A percentile compares a stretch with the other conserved stretches of the same genome.
These are phyloP conservation scores for Gymnarchus niloticus DNA, from an alignment of 2,113 vertebrate species.

Conservation along the genomic window DNA sequence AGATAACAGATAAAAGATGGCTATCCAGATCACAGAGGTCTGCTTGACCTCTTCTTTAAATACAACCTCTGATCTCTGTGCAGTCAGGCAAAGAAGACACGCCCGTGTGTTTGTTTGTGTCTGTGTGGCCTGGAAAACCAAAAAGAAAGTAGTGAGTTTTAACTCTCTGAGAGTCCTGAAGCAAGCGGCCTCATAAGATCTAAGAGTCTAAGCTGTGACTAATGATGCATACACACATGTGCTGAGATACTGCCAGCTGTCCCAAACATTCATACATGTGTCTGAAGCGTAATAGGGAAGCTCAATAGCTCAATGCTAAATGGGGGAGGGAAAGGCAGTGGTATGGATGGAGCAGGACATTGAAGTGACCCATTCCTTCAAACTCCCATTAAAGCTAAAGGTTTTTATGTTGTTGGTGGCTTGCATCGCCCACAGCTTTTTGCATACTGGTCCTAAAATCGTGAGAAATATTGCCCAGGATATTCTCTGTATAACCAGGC, in stretches of 20 bases:
- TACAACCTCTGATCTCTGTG: conserved; percentile 29
- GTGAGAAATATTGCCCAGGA: not conserved
- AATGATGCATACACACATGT: not conserved
- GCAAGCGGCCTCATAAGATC: not conserved
- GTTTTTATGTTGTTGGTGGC: not conserved
- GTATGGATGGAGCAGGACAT: not conserved
- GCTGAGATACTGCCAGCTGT: not conserved
- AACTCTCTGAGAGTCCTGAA: conserved; percentile 21
- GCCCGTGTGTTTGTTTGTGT: not conserved
- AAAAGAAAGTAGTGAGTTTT: conserved; percentile 37
- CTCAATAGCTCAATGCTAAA: not conserved
- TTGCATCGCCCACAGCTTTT: not conserved
- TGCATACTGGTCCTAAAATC: not conserved
- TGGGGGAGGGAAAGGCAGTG: not conserved
- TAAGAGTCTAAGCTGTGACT: conserved; percentile 5
- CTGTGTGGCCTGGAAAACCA: conserved; percentile 33
- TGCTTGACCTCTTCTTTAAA: conserved; percentile 34
- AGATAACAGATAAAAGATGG: conserved; percentile 45
- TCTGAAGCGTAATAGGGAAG: not conserved
- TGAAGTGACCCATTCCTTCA: not conserved
- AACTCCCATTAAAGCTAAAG: not conserved
- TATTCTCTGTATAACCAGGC: not conserved
- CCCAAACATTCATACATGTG: not conserved
- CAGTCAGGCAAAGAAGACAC: conserved; percentile 39
- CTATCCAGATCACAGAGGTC: conserved; percentile 45